phyloP scores from a whole-genome alignment of 1,140 invertebrate species.

The Wasmannia auropunctata region DNA sequence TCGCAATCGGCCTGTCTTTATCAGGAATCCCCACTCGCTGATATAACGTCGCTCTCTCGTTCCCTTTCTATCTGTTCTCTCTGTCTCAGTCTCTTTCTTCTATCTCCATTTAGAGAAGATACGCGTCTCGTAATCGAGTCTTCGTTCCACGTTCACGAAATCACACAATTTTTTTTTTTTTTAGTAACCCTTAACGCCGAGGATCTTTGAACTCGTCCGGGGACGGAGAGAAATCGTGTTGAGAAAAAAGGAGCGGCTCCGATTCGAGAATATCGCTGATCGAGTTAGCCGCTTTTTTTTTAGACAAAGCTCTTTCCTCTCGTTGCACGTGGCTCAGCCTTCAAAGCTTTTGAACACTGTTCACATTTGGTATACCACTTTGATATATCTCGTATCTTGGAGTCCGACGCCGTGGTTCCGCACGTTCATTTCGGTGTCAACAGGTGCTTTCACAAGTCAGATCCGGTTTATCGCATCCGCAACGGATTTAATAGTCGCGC shows the following conservation, averaged over 20 bases:
- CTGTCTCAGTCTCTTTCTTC: conserved; percentile 19
- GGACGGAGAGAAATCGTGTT: neutral
- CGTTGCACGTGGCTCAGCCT: neutral
- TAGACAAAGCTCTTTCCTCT: neutral
- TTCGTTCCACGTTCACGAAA: neutral
- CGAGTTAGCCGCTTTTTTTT: neutral
- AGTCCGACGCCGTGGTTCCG: neutral
- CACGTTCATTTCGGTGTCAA: neutral
- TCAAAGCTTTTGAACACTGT: neutral
- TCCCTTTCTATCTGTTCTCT: conserved; percentile 29
- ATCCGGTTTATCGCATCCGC: conserved; percentile 10
- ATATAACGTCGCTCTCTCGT: conserved; percentile 6
- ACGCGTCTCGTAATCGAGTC: neutral
- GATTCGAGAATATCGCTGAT: neutral
- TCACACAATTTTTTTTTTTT: neutral
- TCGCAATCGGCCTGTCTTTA: conserved; percentile 25
- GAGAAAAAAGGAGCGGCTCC: neutral
- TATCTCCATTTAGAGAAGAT: conserved; percentile 21
- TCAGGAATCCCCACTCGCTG: conserved; percentile 33
- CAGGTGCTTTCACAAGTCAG: conserved; percentile 16
- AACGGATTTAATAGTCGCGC: conserved; percentile 13
- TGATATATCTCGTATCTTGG: neutral
- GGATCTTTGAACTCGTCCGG: neutral
- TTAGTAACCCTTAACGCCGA: neutral
- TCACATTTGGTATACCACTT: neutral